A percentile compares a stretch with the other conserved stretches of the same genome.
Conservation (phyloP, 2,113 vertebrate genomes). For the Tupaia tana region DNA sequence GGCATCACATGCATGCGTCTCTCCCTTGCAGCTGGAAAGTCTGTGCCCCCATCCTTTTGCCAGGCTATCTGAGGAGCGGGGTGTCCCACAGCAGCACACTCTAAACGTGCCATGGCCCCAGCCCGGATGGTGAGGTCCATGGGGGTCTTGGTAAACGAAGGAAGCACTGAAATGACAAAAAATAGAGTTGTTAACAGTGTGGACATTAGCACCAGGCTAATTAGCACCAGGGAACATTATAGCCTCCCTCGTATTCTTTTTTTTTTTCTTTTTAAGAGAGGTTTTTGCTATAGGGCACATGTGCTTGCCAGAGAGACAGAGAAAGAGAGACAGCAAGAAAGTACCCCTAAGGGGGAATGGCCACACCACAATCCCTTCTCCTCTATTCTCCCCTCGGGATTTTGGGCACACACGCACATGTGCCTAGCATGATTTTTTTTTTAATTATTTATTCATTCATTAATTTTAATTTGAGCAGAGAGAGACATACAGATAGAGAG, state of each 20-base stretch:
- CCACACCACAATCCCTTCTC: too few relatives aligned
- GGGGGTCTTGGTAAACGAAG: slow-evolving; percentile 96
- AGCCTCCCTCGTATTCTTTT: not conserved
- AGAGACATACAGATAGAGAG: too few relatives aligned
- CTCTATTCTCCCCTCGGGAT: too few relatives aligned
- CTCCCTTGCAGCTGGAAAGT: slow-evolving; percentile 96
- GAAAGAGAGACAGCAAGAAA: too few relatives aligned
- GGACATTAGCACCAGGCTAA: not conserved
- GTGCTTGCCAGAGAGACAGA: too few relatives aligned
- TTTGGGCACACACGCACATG: too few relatives aligned
- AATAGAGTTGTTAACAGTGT: too few relatives aligned
- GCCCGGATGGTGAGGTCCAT: slow-evolving; percentile 96
- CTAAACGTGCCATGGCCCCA: slow-evolving; percentile 93
- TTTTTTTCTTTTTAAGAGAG: not conserved
- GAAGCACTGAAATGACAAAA: slow-evolving; percentile 90
- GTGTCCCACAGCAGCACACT: slow-evolving; percentile 94
- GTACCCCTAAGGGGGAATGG: too few relatives aligned
- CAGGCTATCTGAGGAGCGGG: slow-evolving; percentile 97
- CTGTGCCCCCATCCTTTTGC: slow-evolving; percentile 98
- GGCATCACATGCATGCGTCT: slow-evolving; percentile 99
- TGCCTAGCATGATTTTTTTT: too few relatives aligned
- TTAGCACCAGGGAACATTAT: accelerated
- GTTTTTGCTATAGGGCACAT: too few relatives aligned
- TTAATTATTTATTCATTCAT: too few relatives aligned
- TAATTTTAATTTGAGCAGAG: too few relatives aligned